Conservation (phyloP, 1,140 invertebrate species). For the Drosophila dunni region DNA sequence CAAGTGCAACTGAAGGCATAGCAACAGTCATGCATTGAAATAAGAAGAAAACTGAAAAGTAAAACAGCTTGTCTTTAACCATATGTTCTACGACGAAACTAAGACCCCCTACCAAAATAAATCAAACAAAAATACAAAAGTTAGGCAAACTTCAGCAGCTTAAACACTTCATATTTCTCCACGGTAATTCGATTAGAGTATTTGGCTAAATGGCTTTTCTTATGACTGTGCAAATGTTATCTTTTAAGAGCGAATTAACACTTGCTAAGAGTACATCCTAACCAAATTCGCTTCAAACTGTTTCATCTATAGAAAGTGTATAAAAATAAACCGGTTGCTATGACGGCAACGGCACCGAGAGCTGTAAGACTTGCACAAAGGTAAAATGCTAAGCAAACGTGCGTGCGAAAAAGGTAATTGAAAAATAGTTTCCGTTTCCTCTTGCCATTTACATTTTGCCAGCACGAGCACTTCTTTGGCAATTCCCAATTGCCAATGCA, state of each 20-base stretch:
- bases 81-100: conserved; percentile 38
- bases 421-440: conserved; percentile 80
- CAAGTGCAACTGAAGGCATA: conserved; percentile 34
- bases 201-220: too few species aligned
- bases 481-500: conserved; percentile 59
- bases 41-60: conserved; percentile 39
- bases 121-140: background rate
- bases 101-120: conserved; percentile 41
- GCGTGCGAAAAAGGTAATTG: conserved; percentile 81
- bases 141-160: too few species aligned
- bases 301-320: conserved; percentile 4
- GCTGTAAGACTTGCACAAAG: conserved; percentile 53
- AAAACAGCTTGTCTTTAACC: conserved; percentile 43
- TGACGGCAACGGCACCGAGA: background rate
- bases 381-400: conserved; percentile 78
- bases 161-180: too few species aligned
- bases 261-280: background rate
- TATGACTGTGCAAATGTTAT: too few species aligned
- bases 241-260: background rate
- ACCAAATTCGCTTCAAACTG: background rate
- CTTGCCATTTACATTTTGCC: conserved; percentile 31
- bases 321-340: conserved; percentile 1
- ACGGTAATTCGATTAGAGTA: too few species aligned
- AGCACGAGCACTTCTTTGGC: conserved; percentile 14
- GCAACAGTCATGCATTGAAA: conserved; percentile 56